Conservation (phyloP, 2,888 invertebrate species). For the Oegoconia quadripuncta region DNA sequence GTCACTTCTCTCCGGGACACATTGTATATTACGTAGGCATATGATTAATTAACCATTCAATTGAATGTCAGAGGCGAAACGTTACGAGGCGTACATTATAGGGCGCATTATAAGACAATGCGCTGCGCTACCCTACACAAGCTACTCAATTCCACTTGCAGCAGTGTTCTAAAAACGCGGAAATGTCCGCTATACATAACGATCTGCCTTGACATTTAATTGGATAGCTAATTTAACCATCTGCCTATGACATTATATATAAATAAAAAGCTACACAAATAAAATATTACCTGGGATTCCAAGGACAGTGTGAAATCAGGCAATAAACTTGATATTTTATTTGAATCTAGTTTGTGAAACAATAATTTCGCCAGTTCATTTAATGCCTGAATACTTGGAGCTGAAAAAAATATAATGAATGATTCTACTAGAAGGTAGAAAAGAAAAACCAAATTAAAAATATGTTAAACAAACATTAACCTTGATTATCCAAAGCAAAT, state of each 20-base stretch:
- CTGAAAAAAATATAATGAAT: conserved; percentile 27
- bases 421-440: neutral
- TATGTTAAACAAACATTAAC: conserved; percentile 42
- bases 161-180: no score
- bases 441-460: conserved; percentile 15
- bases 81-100: no score
- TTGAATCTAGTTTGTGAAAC: conserved; percentile 39
- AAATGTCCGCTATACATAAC: no score
- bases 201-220: no score
- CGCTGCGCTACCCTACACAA: no score
- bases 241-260: neutral
- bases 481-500: conserved; percentile 73
- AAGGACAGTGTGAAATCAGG: conserved; percentile 47
- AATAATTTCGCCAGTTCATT: conserved; percentile 47
- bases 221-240: no score
- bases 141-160: no score
- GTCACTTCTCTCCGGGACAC: no score
- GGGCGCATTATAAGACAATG: no score
- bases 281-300: conserved; percentile 42
- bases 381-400: conserved; percentile 31
- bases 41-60: no score
- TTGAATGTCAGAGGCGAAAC: no score
- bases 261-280: neutral
- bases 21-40: no score
- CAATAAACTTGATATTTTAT: conserved; percentile 48